Base-by-base conservation (phyloP, 1,140 invertebrate species). In the Rhizoglyphus robini region DNA sequence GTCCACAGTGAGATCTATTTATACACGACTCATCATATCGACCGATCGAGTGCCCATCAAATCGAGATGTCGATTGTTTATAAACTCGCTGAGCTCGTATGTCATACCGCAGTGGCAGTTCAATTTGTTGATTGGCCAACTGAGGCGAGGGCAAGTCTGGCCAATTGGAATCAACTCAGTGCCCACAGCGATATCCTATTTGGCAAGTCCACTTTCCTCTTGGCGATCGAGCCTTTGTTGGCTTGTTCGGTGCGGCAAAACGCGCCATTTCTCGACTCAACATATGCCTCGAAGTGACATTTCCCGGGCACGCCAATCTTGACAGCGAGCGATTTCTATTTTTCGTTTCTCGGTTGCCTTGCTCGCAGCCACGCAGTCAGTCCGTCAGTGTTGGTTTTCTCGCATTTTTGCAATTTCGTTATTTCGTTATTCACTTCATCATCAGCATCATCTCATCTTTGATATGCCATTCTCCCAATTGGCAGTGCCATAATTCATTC, bases 391-490 rank as follows among this genome's bases (percentile, higher is more conserved):
- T 63, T 63, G 34, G 34, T 58, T 63, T 63, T 58, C 31, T 54
- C 51, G 51, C 51, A 54, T 54, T 54, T 54, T 54, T 54, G 51
- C 51, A 27, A 54, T 54, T 54, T 54, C 51, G 51, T 23, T 32
- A 46, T 46, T 46, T 46, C 41, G 41, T 11, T 54, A 54, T 54
- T 54, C 51, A 54, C 51, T 54, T 54, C 51, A 54, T 54, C 51
- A 54, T 54, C 51, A 54, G 8, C 51, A 54, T 11, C 51, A 54
- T 54, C 51, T 54, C 51, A 54, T 54, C 51, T 54, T 54, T 54
- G 51, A 54, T 54, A 54, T 54, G 51, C 51, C 51, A 54, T 54
- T 54, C 51, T 54, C 51, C 51, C 51, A 54, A 54, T 54, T 54
- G 51, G 51, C 51, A 54, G 51, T 54, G 51, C 51, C 51, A 54